phyloP scores from a whole-genome alignment of 2,888 invertebrate genomes.

The Fragum whitleyi region DNA sequence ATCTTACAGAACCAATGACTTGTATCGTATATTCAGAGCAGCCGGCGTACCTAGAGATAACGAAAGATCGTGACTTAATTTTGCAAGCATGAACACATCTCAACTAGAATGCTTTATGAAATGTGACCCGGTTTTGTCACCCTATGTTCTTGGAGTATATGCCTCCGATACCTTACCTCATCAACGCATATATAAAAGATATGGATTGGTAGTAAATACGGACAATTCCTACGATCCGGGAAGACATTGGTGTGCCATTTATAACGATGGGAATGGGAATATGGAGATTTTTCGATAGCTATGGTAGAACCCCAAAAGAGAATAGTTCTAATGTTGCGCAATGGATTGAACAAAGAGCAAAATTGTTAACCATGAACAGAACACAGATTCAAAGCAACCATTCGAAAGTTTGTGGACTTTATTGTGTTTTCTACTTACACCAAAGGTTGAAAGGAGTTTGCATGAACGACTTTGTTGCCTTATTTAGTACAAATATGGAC shows the following conservation, averaged over 20 bases:
- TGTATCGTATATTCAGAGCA: slow-evolving; percentile 19
- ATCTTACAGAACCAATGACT: slow-evolving; percentile 18
- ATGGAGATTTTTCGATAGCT: slow-evolving; percentile 36
- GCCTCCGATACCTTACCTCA: slow-evolving; percentile 31
- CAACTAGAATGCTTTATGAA: slow-evolving; percentile 42
- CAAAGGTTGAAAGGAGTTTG: slow-evolving; percentile 23
- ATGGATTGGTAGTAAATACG: slow-evolving; percentile 47
- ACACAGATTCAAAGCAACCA: slow-evolving; percentile 27
- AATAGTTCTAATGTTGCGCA: slow-evolving; percentile 22
- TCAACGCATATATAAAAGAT: neutral
- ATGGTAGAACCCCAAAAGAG: slow-evolving; percentile 18
- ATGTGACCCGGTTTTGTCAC: slow-evolving; percentile 28
- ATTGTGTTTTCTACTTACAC: slow-evolving; percentile 33
- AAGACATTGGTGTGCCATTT: slow-evolving; percentile 46
- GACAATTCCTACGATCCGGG: slow-evolving; percentile 35
- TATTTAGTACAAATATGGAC: slow-evolving; percentile 4
- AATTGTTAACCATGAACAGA: neutral
- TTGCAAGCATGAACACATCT: slow-evolving; percentile 41
- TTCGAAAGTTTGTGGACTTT: slow-evolving; percentile 36
- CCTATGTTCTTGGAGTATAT: slow-evolving; percentile 32
- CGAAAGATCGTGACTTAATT: slow-evolving; percentile 35
- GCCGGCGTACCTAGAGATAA: slow-evolving; percentile 34
- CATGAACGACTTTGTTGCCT: slow-evolving; percentile 23
- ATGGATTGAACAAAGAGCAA: slow-evolving; percentile 25
- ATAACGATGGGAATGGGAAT: slow-evolving; percentile 10